Evolutionary conservation across 2,888 invertebrate species (phyloP).

Genomic region (Elegia similella): DNA sequence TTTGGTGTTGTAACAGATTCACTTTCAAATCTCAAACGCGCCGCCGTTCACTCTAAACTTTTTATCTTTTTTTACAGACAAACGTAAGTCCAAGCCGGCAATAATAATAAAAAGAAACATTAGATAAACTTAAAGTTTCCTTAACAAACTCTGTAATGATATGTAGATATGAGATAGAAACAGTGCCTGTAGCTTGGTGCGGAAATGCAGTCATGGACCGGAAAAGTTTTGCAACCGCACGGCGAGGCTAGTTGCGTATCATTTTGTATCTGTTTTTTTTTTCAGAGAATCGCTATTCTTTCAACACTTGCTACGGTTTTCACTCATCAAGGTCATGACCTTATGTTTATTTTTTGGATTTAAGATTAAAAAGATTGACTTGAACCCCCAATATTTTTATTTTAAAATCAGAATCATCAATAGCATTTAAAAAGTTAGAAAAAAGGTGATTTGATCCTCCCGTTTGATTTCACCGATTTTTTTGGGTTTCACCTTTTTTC

Average conservation of each 20-base stretch:
- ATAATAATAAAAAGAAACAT: neutral
- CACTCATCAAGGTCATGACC: neutral
- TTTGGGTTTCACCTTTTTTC: no score
- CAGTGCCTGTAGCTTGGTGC: neutral
- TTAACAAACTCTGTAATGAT: neutral
- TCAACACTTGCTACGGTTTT: constrained; percentile 4
- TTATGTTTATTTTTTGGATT: neutral
- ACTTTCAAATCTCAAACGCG: constrained; percentile 35
- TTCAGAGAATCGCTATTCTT: neutral
- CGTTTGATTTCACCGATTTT: no score
- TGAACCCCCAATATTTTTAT: no score
- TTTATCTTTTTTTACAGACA: constrained; percentile 21
- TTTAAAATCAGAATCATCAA: no score
- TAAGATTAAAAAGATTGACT: no score
- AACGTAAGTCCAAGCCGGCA: neutral
- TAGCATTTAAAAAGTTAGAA: no score
- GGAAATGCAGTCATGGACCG: neutral
- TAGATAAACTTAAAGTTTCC: neutral
- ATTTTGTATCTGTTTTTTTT: constrained; percentile 4
- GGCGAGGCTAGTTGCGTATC: constrained; percentile 5
- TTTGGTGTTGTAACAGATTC: constrained; percentile 35
- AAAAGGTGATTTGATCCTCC: no score
- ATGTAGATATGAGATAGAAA: neutral
- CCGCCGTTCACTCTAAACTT: constrained; percentile 38
- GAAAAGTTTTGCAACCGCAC: constrained; percentile 8